Base-by-base conservation (phyloP, 2,113 vertebrate species). In the Carlito syrichta region DNA sequence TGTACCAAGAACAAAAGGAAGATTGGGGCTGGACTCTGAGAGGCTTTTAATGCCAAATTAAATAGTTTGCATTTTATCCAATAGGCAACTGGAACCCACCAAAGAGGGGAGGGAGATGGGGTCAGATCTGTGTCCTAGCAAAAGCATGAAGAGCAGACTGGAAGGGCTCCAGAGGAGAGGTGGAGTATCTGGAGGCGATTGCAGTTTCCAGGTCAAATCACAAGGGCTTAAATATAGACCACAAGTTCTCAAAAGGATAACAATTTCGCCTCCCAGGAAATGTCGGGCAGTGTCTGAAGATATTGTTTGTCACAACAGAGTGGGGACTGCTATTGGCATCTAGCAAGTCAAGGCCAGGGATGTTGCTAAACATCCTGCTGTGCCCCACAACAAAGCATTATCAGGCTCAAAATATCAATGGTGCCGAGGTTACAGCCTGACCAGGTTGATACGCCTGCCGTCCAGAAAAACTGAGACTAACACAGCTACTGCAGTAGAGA, bases 351-450 rank as follows among this genome's bases (percentile, higher is more conserved):
- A 94, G 35, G 38, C 86, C 66, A 45, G 48, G 68, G 35, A 2
- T 14, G 11, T 43, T 27, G 4, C 40, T 22, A 45, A 71, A 35
- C 5, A 8, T 17, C 12, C 8, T 35, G 2, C 6, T 5, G 6
- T 12, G 52, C 14, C n/a, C 32, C 66, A 0, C 17, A 16, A 43
- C 58, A 66, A 38, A n/a, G 60, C 27, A 2, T 13, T 5, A 6
- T 38, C 30, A 6, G 20, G 27, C 62, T 48, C 11, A 1, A 71
- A 50, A 30, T 5, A 23, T 4, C 25, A 7, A 1, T 2, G 19
- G 1, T 16, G 9, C 38, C 0, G 5, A 22, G 35, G 35, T 12
- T 16, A n/a, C n/a, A n/a, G n/a, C n/a, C n/a, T n/a, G n/a, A n/a
- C n/a, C n/a, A n/a, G n/a, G n/a, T n/a, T n/a, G n/a, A n/a, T n/a